A percentile compares a stretch with the other conserved stretches of the same genome.
These are phyloP conservation scores for Cygnus atratus DNA, from an alignment of 2,113 vertebrate genomes.

Conservation along the genomic window DNA sequence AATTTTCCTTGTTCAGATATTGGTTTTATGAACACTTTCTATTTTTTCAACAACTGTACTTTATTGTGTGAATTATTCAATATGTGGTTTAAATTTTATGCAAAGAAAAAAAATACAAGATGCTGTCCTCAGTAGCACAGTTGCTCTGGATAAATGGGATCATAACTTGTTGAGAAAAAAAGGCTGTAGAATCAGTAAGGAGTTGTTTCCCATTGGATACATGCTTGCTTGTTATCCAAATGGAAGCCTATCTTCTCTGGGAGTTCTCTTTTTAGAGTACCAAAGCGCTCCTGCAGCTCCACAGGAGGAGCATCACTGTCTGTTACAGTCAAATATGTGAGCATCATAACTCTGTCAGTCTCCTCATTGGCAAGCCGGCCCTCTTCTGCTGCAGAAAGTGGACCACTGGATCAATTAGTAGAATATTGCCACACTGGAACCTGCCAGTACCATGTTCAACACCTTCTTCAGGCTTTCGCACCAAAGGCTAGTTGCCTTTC, in stretches of 20 bases:
- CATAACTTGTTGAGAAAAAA: neutral
- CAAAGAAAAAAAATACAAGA: neutral
- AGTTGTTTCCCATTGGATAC: neutral
- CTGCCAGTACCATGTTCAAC: neutral
- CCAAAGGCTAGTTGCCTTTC: neutral
- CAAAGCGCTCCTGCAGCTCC: neutral
- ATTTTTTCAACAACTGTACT: neutral
- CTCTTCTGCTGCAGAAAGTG: neutral
- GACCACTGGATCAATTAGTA: fast-evolving
- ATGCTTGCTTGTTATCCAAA: neutral
- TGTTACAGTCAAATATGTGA: neutral
- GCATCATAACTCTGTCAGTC: neutral
- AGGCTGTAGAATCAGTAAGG: neutral
- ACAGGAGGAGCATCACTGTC: neutral
- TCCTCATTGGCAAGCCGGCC: neutral
- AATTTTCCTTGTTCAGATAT: neutral
- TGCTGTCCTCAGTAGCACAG: neutral
- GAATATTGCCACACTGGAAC: neutral
- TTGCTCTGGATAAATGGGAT: neutral
- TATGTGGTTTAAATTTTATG: neutral
- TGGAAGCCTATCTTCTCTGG: neutral
- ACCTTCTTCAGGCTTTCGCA: neutral
- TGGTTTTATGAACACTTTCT: neutral
- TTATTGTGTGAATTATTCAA: neutral
- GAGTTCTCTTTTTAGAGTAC: neutral